Conservation (phyloP, 1,140 invertebrate genomes). For the Papilio polytes region DNA sequence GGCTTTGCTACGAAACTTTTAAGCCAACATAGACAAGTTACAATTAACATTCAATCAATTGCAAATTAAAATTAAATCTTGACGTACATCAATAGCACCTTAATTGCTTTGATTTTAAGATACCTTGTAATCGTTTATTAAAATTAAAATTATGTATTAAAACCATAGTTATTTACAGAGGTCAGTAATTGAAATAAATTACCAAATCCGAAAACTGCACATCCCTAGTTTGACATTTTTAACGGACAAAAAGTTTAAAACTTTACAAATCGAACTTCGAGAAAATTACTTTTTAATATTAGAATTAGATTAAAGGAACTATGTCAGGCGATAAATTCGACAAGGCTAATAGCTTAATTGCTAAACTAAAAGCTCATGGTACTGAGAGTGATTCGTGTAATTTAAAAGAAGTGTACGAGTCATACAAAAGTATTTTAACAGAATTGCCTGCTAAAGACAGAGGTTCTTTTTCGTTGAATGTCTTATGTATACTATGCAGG, state of each 20-base stretch:
- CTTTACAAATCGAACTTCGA: not conserved
- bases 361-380: slow-evolving; percentile 64
- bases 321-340: slow-evolving; percentile 35
- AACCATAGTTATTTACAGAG: not conserved
- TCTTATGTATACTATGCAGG: slow-evolving; percentile 73
- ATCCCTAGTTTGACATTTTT: not conserved
- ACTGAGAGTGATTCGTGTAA: slow-evolving; percentile 56
- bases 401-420: slow-evolving; percentile 52
- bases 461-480: slow-evolving; percentile 64
- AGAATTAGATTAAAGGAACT: slow-evolving; percentile 27
- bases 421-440: slow-evolving; percentile 54
- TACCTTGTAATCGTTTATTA: too few relatives aligned
- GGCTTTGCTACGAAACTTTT: not conserved
- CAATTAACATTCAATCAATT: not conserved
- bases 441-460: slow-evolving; percentile 61
- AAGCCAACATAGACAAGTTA: not conserved
- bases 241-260: slow-evolving; percentile 38
- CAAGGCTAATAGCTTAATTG: slow-evolving; percentile 61
- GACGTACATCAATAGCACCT: too few relatives aligned
- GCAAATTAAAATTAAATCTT: not conserved
- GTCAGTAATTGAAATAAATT: too few relatives aligned
- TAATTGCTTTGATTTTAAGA: too few relatives aligned
- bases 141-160: not conserved
- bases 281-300: not conserved
- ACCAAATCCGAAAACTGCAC: not conserved